Conservation (phyloP, 1,140 invertebrate genomes). For the Zeugodacus cucurbitae region DNA sequence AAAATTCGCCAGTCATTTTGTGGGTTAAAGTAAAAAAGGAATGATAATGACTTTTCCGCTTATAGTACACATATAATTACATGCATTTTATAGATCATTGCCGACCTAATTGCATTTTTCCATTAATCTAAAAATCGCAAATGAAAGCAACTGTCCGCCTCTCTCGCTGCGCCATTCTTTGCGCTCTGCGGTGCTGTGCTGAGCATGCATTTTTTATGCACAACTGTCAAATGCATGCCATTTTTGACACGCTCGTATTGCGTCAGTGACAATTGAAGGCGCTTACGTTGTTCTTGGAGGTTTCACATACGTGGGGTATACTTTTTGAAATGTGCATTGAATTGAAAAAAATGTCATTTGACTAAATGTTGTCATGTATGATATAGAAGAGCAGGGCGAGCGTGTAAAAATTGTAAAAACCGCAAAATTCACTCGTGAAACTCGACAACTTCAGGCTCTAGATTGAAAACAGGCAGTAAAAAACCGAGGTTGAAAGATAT, state of each 20-base stretch:
- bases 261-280: neutral
- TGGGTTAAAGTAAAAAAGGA: neutral
- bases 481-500: neutral
- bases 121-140: constrained; percentile 29
- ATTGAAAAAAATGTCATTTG: constrained; percentile 27
- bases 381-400: neutral
- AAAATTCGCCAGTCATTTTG: constrained; percentile 10
- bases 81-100: neutral
- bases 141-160: constrained; percentile 26
- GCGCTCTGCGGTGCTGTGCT: neutral
- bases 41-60: neutral
- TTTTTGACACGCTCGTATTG: neutral
- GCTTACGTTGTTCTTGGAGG: neutral
- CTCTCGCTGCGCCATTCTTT: neutral
- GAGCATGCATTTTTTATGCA: constrained; percentile 5
- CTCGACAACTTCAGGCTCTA: too few species aligned
- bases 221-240: constrained; percentile 18
- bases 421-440: neutral
- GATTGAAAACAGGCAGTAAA: neutral
- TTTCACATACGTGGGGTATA: neutral
- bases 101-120: neutral
- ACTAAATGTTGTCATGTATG: neutral
- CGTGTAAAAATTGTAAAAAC: neutral
- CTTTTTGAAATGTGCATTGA: neutral
- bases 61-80: neutral